phyloP scores from a whole-genome alignment of 2,797 vertebrate species.

The Eurystomus glaucurus region DNA sequence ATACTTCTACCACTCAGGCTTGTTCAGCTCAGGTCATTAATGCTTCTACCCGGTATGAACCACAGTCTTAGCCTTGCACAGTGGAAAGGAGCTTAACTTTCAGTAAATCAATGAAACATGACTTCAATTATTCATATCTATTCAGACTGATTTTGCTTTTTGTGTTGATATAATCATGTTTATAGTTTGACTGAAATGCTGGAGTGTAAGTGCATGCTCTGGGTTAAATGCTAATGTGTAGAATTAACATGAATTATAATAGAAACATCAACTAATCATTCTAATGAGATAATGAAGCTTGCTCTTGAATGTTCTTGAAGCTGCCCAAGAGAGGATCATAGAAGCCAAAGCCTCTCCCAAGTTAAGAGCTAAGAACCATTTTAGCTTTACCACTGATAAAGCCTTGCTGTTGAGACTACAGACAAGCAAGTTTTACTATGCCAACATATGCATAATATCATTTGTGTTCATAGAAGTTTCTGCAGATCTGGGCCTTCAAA shows the following conservation, averaged over 20 bases:
- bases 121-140: not conserved
- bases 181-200: not conserved
- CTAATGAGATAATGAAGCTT: rapidly evolving
- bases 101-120: not conserved
- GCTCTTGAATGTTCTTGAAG: rapidly evolving
- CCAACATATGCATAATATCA: not conserved
- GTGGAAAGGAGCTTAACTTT: not conserved
- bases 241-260: not conserved
- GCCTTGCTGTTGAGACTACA: not conserved
- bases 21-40: not conserved
- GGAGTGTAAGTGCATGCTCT: not conserved
- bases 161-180: not conserved
- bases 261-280: not conserved
- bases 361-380: not conserved
- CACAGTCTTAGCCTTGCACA: not conserved
- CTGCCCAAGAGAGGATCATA: not conserved
- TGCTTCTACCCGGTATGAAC: not conserved
- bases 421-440: not conserved
- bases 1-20: not conserved
- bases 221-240: not conserved
- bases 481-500: not conserved
- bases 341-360: not conserved
- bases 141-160: not conserved
- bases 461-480: not conserved
- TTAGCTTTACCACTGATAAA: not conserved